Base-by-base conservation (phyloP, 1,140 invertebrate genomes). In the Megalopta genalis region DNA sequence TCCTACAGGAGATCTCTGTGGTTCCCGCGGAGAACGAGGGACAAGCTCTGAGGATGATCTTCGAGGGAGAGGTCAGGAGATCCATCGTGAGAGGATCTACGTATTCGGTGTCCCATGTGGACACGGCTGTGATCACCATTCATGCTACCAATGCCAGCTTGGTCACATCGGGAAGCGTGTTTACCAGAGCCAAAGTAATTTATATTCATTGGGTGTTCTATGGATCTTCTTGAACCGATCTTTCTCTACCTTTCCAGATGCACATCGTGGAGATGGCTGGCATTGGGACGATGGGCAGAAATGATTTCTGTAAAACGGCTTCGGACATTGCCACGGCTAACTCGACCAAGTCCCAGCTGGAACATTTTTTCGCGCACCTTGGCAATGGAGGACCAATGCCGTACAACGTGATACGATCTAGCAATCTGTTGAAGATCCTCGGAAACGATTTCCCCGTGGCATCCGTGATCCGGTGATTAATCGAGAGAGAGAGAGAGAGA, bases 201-300 rank as follows among this genome's bases (percentile, higher is more conserved):
- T 1, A 60, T 6, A 0, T 21, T 16, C n/a, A 64, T 0, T 4
- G 32, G 32, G 32, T 4, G 32, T 32, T 32, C 32, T 32, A 32
- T 4, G 37, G 1, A 14, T 27, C 1, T 7, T 21, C 52, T 52
- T 7, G 23, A 52, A 54, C 10, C 14, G 27, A 23, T 54, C 3
- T 8, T 8, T 23, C 9, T 16, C 32, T 32, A 32, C 32, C 39
- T 39, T 12, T n/a, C 3, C 49, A 87, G 86, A 80, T 87, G 59
- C 85, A 87, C 32, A 77, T 87, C n/a, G 85, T 87, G 14, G 86
- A 87, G n/a, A 78, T 83, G 81, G 86, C 86, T 57, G 86, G 86
- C 16, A 83, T 27, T 27, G 85, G 83, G n/a, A 83, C 74, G 14
- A 57, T 32, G 8, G 82, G 85, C 25, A 85, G 68, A 32, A 60